Evolutionary conservation across 2,113 vertebrate genomes (phyloP).

Genomic region (Erythrolamprus reginae): DNA sequence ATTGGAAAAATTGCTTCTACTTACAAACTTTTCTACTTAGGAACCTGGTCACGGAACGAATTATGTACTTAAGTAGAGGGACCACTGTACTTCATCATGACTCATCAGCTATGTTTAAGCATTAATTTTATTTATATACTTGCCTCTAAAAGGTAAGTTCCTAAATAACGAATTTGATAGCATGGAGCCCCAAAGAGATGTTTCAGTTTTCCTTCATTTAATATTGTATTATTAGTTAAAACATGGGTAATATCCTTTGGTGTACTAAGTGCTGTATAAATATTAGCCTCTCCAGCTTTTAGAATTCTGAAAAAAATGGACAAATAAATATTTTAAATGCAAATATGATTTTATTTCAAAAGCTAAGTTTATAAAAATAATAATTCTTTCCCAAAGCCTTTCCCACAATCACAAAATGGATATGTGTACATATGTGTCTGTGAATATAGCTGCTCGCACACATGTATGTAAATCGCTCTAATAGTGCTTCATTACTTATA

Average conservation of each 20-base stretch:
- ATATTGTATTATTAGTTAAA: conserved; percentile 63
- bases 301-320: conserved; percentile 75
- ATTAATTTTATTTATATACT: conserved; percentile 40
- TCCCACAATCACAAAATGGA: not conserved
- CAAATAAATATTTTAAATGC: not conserved
- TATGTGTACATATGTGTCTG: not conserved
- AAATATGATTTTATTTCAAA: not conserved
- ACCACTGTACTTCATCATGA: not conserved
- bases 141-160: conserved; percentile 87
- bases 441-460: not conserved
- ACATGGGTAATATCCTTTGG: conserved; percentile 78
- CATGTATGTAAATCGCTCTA: not conserved
- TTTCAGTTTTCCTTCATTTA: conserved; percentile 45
- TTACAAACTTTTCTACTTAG: too few species aligned
- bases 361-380: not conserved
- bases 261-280: conserved; percentile 65
- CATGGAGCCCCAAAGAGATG: conserved; percentile 57
- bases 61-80: too few species aligned
- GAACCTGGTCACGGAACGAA: too few species aligned
- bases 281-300: conserved; percentile 80
- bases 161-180: conserved; percentile 79
- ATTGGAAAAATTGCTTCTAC: too few species aligned
- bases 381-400: not conserved
- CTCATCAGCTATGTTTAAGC: not conserved
- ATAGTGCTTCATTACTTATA: not conserved